These are phyloP conservation scores for Sapajus apella DNA, from an alignment of 2,113 vertebrate species.

Conservation along the genomic window DNA sequence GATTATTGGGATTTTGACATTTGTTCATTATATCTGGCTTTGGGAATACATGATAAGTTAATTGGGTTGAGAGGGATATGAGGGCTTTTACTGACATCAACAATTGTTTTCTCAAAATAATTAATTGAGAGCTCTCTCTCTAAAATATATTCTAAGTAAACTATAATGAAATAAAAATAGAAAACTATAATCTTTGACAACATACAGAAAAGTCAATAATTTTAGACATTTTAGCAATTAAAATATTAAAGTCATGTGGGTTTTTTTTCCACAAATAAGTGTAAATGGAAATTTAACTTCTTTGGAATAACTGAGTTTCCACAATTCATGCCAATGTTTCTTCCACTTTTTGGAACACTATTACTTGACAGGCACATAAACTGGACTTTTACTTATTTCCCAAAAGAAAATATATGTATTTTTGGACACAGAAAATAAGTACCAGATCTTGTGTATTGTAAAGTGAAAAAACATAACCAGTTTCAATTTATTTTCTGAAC, in stretches of 20 bases:
- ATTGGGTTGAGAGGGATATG: neutral
- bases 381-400: neutral
- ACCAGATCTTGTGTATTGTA: neutral
- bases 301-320: neutral
- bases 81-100: neutral
- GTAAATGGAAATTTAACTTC: neutral
- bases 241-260: neutral
- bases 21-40: neutral
- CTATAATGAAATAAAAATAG: neutral
- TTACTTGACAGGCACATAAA: neutral
- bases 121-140: neutral
- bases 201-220: neutral
- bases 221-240: neutral
- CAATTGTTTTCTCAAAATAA: neutral
- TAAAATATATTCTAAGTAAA: neutral
- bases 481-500: neutral
- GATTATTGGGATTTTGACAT: neutral
- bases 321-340: neutral
- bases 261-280: neutral
- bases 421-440: neutral
- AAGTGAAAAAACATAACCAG: neutral
- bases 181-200: neutral
- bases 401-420: neutral
- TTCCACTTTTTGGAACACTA: neutral
- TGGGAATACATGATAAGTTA: neutral